A percentile compares a stretch with the other conserved stretches of the same genome.
Evolutionary conservation across 1,140 invertebrate species (phyloP).

Genomic region (Panagrolaimus sp.): DNA sequence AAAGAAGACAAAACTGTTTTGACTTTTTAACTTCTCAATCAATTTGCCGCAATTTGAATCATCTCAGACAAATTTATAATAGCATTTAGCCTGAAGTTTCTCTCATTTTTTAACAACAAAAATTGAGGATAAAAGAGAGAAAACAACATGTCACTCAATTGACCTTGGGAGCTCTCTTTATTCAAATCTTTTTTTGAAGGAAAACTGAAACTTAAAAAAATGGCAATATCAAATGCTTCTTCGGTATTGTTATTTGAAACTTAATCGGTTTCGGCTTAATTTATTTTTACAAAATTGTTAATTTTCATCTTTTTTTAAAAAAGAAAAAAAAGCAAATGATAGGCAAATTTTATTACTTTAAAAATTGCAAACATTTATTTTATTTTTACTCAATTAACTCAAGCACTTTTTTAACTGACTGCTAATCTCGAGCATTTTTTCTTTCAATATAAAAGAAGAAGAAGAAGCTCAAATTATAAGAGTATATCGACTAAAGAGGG

Average conservation of each 20-base stretch:
- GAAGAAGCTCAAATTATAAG: too few species aligned
- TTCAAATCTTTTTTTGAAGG: too few species aligned
- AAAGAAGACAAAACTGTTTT: constrained; percentile 1
- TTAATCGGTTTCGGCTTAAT: too few species aligned
- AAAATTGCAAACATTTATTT: constrained; percentile 3
- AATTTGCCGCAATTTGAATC: constrained; percentile 3
- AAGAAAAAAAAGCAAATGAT: not conserved
- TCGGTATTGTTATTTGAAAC: constrained; percentile 4
- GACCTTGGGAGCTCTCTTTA: not conserved
- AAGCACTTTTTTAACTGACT: not conserved
- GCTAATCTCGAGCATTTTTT: not conserved
- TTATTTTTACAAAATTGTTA: too few species aligned
- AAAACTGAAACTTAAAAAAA: not conserved
- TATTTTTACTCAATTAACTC: not conserved
- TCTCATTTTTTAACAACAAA: not conserved
- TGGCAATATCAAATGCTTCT: not conserved
- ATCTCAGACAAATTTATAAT: too few species aligned
- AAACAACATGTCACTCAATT: constrained; percentile 12
- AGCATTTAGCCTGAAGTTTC: too few species aligned
- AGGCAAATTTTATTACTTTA: not conserved
- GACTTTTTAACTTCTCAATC: not conserved
- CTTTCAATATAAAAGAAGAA: too few species aligned
- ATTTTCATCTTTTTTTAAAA: not conserved
- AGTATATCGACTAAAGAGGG: too few species aligned
- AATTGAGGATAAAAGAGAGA: not conserved